Evolutionary conservation across 1,140 invertebrate genomes (phyloP), one percentile per base, ranked within the genome.

Genomic region (Microplitis mediator): DNA sequence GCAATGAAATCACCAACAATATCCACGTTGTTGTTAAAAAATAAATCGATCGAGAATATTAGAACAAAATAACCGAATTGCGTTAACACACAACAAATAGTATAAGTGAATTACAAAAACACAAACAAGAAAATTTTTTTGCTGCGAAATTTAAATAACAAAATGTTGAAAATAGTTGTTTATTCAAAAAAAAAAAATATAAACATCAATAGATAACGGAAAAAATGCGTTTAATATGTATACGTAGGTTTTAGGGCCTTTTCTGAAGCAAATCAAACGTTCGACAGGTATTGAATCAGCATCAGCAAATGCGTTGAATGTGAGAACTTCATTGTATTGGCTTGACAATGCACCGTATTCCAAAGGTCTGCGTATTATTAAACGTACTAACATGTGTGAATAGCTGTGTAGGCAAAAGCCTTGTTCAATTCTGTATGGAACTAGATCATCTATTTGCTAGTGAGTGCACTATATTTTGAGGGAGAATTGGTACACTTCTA

Each of bases 401-500:
- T 62, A 62, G 60, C 35, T 62, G 11, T 35, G 32, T 36, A 36
- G 32, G 60, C n/a, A 62, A 35, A 62, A 36, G 32, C 32, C 60
- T 35, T 62, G 35, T 62, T 35, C 34, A n/a, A 62, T 35, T 62
- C 13, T 6, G 35, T 62, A 34, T 31, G 34, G 11, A 62, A 62
- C 32, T 62, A 34, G 32, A 62, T 62, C 60, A 62, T 62, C 60
- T 62, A 62, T 62, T 62, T 62, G 60, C 60, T 5, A 62, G 32
- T 62, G 32, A 62, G 32, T 62, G 13, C 60, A 31, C 60, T 36
- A 14, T 62, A 34, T 62, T 62, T 62, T 34, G 34, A 58, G 31
- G 56, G 56, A 45, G 5, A 3, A 45, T 45, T 45, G 39, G 39
- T 45, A 45, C 11, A 58, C 56, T 58, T 31, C 14, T 58, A 58